Evolutionary conservation across 2,888 invertebrate species (phyloP).

Genomic region (Chrysolina oricalcia): DNA sequence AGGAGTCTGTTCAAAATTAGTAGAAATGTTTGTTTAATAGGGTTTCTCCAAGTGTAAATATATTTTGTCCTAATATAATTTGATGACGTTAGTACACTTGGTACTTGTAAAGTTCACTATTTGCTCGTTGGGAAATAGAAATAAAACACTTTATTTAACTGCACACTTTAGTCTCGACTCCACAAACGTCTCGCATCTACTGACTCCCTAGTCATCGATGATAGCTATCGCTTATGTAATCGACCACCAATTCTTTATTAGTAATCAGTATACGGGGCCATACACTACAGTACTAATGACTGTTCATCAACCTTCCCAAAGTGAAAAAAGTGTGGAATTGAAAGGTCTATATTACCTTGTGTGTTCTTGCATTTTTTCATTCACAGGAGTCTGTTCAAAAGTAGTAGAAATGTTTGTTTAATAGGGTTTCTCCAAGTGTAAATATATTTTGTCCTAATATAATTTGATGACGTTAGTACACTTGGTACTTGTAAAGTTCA

Average conservation of each 20-base stretch:
- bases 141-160: too few species aligned
- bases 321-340: slow-evolving; percentile 31
- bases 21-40: slow-evolving; percentile 20
- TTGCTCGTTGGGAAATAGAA: too few species aligned
- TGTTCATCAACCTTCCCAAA: slow-evolving; percentile 63
- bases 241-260: too few species aligned
- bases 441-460: slow-evolving; percentile 28
- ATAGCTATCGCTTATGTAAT: too few species aligned
- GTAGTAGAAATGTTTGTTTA: slow-evolving; percentile 12
- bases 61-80: slow-evolving; percentile 31
- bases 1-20: slow-evolving; percentile 19
- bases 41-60: background rate
- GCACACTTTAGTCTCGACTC: too few species aligned
- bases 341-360: background rate
- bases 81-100: slow-evolving; percentile 67
- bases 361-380: slow-evolving; percentile 30
- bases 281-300: too few species aligned
- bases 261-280: too few species aligned
- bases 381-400: slow-evolving; percentile 30
- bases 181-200: too few species aligned
- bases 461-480: slow-evolving; percentile 65
- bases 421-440: background rate
- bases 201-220: too few species aligned
- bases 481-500: too few species aligned
- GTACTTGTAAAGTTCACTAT: too few species aligned